phyloP scores from a whole-genome alignment of 2,797 vertebrate species.

The Diceros bicornis region DNA sequence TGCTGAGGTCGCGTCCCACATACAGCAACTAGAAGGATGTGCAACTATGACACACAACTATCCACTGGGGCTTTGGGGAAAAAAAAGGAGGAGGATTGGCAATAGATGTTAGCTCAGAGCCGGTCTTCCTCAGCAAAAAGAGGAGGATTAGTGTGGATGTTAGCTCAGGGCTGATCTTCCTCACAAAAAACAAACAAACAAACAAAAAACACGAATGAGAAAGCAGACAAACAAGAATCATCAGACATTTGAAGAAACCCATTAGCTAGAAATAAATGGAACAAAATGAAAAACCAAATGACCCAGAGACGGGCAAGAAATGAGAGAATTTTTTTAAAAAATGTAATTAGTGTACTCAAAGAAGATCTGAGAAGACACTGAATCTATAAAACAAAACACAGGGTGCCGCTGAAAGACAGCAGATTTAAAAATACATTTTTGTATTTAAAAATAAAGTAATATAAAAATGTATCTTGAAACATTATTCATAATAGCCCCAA shows the following conservation, averaged over 20 bases:
- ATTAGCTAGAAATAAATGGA: background rate
- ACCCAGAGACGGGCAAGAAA: background rate
- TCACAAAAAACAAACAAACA: no score
- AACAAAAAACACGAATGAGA: background rate
- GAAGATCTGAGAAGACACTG: background rate
- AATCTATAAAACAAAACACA: background rate
- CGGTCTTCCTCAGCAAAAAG: no score
- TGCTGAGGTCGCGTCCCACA: no score
- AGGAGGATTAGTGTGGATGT: no score
- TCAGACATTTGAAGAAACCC: background rate
- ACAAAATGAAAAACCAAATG: constrained; percentile 35
- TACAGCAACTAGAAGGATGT: no score
- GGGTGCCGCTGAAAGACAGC: background rate
- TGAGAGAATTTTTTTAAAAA: background rate
- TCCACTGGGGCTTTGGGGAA: no score
- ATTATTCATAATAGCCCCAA: background rate
- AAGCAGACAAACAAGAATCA: background rate
- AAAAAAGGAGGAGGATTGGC: no score
- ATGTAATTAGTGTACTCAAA: background rate
- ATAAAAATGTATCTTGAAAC: constrained; percentile 1
- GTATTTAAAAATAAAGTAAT: background rate
- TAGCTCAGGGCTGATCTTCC: no score
- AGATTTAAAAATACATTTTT: background rate
- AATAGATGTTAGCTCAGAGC: no score
- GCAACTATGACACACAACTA: no score